Evolutionary conservation across 2,113 vertebrate genomes (phyloP), one percentile per base, ranked within the genome.

Genomic region (Bos javanicus): DNA sequence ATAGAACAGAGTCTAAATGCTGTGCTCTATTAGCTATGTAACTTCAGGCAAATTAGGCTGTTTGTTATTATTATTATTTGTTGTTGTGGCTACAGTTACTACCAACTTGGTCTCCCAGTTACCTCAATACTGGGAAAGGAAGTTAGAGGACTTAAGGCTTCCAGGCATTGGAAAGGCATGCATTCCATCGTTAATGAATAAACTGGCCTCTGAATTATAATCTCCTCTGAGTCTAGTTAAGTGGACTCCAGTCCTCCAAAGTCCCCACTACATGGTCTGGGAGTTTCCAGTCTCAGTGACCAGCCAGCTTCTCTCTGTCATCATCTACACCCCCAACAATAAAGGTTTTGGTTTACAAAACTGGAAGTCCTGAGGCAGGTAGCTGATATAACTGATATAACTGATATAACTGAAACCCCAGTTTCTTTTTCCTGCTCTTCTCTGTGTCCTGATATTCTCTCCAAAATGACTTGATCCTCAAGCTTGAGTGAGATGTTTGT

Each of bases 261-360:
- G 6, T 85, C 36, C 48, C 25, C 10, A 2, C 25, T 82, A 74
- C 21, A 67, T 87, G 71, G 74, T 64, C 28, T 83, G 43, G 17
- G 48, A 85, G 62, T 46, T 90, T 87, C 74, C 57, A 36, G 11
- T 84, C 82, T 90, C 46, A 95, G 59, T 74, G 36, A 78, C 43
- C 12, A 67, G 39, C 62, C 81, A 91, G 74, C 3, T 33, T 97
- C 33, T 97, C 76, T 94, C 50, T 57, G 33, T 81, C 39, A 94
- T 36, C 76, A 87, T 87, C 21, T 87, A n/a, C 11, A 5, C 7
- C 50, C 17, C 76, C 7, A 74, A 84, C 43, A 57, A 94, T 74
- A 93, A 90, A 93, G 67, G 26, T 81, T 94, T 87, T 85, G 89
- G 48, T 33, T 87, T 46, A 87, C n/a, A 78, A 91, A 94, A 64